phyloP scores from a whole-genome alignment of 2,113 vertebrate species.

The Myiozetetes cayanensis region DNA sequence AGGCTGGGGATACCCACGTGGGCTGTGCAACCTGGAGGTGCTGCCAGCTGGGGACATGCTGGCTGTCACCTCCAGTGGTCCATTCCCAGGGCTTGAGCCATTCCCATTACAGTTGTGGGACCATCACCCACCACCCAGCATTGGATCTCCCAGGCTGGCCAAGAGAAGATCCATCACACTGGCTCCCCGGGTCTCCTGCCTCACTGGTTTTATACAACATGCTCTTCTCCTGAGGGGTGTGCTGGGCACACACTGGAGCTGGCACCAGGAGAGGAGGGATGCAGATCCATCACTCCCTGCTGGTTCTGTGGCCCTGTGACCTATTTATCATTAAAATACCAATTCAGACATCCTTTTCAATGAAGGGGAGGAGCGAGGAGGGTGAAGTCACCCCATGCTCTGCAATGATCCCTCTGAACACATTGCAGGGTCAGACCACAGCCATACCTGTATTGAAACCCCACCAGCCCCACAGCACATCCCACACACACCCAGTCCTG shows the following conservation, averaged over 20 bases:
- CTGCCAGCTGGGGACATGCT: not conserved
- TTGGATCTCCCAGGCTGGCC: not conserved
- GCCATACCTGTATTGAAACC: not conserved
- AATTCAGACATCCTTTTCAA: not conserved
- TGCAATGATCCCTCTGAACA: not conserved
- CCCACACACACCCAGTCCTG: not conserved
- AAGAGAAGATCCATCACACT: rapidly evolving
- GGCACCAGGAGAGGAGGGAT: not conserved
- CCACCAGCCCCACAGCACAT: not conserved
- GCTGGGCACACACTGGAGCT: not conserved
- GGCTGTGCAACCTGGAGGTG: not conserved
- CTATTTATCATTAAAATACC: not conserved
- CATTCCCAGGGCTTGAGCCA: not conserved
- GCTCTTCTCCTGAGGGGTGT: rapidly evolving
- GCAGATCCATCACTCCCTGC: not conserved
- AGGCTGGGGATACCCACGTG: rapidly evolving
- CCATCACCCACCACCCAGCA: rapidly evolving
- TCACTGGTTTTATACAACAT: not conserved
- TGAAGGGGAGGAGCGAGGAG: not conserved
- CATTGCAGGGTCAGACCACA: not conserved
- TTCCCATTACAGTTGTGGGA: rapidly evolving
- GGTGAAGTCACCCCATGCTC: not conserved
- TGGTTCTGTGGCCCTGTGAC: not conserved
- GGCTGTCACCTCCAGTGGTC: not conserved
- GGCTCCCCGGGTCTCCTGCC: not conserved